These are phyloP conservation scores for Hipposideros armiger DNA, from an alignment of 2,113 vertebrate species.

Conservation along the genomic window DNA sequence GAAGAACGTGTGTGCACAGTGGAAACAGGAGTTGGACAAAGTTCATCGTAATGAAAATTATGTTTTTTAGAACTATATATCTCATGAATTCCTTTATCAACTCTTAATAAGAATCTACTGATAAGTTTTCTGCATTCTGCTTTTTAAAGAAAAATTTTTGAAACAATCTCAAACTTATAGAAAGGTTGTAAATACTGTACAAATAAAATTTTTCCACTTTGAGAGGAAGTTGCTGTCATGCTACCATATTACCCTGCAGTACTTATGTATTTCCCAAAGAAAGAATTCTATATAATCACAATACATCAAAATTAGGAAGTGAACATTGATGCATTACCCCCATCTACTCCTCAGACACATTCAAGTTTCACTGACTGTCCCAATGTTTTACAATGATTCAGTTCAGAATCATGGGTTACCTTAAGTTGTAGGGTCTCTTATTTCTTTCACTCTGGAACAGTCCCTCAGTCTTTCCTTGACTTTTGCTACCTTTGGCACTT, in stretches of 20 bases:
- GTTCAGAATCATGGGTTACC: background rate
- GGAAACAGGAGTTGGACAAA: conserved; percentile 4
- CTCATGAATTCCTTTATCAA: conserved; percentile 41
- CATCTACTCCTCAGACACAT: background rate
- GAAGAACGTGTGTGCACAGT: background rate
- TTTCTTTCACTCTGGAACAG: background rate
- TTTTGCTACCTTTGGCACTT: background rate
- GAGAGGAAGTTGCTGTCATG: conserved; percentile 21
- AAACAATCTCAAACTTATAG: conserved; percentile 31
- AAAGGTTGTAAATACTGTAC: conserved; percentile 47
- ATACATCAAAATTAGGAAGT: background rate
- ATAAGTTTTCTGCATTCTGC: conserved; percentile 31
- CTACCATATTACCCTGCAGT: background rate
- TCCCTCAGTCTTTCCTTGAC: background rate
- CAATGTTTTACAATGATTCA: background rate
- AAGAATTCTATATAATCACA: background rate
- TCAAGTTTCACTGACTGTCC: background rate
- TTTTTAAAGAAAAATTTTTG: conserved; percentile 48
- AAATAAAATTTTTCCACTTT: conserved; percentile 42
- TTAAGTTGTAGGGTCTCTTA: background rate
- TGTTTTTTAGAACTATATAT: conserved; percentile 48
- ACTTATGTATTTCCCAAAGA: conserved; percentile 32
- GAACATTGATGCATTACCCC: background rate
- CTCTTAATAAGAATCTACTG: background rate
- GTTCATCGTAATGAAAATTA: conserved; percentile 49